Percentiles rank a stretch among this genome's conserved stretches.
Conservation (phyloP, 2,888 invertebrate species). For the Sisyra nigra region DNA sequence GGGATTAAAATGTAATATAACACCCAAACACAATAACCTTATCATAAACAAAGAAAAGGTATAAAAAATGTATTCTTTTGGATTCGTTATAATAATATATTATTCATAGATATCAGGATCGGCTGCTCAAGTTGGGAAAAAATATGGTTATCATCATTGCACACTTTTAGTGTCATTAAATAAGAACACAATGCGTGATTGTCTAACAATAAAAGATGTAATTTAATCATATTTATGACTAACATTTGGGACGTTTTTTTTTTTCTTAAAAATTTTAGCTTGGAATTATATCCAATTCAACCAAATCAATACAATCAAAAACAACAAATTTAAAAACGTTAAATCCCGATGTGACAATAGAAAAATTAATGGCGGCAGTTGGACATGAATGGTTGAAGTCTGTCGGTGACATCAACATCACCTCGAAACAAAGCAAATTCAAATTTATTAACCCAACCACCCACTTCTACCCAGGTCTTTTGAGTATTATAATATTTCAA, state of each 20-base stretch:
- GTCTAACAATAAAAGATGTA: constrained; percentile 62
- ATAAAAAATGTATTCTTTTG: constrained; percentile 37
- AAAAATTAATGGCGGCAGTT: constrained; percentile 58
- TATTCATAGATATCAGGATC: constrained; percentile 76
- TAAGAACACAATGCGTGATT: constrained; percentile 52
- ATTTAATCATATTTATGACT: constrained; percentile 17
- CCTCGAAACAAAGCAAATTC: constrained; percentile 66
- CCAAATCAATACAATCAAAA: constrained; percentile 66
- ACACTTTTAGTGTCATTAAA: constrained; percentile 82
- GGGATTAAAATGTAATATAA: constrained; percentile 56
- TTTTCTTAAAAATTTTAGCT: constrained; percentile 20
- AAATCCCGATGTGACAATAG: constrained; percentile 50
- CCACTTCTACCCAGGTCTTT: constrained; percentile 73
- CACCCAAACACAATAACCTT: constrained; percentile 69
- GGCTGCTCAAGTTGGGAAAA: constrained; percentile 77
- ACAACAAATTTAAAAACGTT: constrained; percentile 71
- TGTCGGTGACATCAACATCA: constrained; percentile 42
- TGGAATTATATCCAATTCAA: constrained; percentile 54
- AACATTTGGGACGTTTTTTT: no score
- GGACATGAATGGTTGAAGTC: constrained; percentile 75
- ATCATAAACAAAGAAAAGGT: constrained; percentile 43
- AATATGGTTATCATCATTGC: constrained; percentile 93
- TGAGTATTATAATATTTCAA: no score
- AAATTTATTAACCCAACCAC: constrained; percentile 75
- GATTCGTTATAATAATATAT: background rate